Evolutionary conservation across 2,797 vertebrate genomes (phyloP).

Genomic region (Brachyalestes nurse): DNA sequence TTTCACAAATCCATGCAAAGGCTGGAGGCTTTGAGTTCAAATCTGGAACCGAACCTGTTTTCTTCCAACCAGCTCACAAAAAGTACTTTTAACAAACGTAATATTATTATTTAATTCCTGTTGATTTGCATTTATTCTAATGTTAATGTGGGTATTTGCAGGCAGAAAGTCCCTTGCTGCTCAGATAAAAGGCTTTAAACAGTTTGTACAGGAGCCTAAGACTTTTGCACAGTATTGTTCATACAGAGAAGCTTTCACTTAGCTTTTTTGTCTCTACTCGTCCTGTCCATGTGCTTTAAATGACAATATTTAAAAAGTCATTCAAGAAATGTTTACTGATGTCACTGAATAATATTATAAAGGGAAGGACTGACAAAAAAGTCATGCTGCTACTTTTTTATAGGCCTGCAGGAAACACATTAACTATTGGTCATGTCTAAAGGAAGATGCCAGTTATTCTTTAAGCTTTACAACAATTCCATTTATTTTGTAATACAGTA

Average conservation of each 20-base stretch:
- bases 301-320: background rate
- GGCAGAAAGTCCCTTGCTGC: too few relatives aligned
- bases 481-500: background rate
- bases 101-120: too few relatives aligned
- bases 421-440: background rate
- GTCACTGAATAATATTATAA: background rate
- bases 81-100: too few relatives aligned
- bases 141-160: too few relatives aligned
- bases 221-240: too few relatives aligned
- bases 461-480: background rate
- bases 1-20: too few relatives aligned
- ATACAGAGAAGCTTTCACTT: background rate
- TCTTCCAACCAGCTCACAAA: too few relatives aligned
- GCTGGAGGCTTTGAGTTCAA: too few relatives aligned
- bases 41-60: too few relatives aligned
- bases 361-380: background rate
- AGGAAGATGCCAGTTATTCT: background rate
- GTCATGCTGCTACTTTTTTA: constrained; percentile 31
- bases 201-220: too few relatives aligned
- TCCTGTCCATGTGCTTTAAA: background rate
- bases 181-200: too few relatives aligned
- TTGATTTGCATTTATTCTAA: too few relatives aligned
- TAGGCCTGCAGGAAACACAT: background rate
- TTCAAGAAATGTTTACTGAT: background rate
- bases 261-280: background rate